Conservation (phyloP, 1,140 invertebrate genomes). For the Pygmarrhopalites habei region DNA sequence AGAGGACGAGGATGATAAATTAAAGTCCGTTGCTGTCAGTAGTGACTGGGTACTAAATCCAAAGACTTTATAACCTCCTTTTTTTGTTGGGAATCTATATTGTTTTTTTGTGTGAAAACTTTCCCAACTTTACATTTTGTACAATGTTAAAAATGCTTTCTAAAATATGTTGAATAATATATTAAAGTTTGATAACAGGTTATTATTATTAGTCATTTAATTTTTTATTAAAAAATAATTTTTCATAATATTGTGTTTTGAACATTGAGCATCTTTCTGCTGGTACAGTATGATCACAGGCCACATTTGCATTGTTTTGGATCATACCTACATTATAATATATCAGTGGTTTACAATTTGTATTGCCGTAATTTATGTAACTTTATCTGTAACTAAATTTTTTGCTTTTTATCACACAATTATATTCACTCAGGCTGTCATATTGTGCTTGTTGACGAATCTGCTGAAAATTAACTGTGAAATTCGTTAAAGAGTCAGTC, state of each 20-base stretch:
- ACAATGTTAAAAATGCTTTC: background rate
- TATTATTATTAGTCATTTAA: background rate
- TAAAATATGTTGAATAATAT: background rate
- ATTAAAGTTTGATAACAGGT: background rate
- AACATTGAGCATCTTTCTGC: too few relatives aligned
- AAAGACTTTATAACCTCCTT: background rate
- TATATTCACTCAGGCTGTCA: too few relatives aligned
- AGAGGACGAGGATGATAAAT: slow-evolving; percentile 20
- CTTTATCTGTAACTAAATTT: too few relatives aligned
- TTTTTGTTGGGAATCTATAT: background rate
- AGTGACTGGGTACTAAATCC: slow-evolving; percentile 29
- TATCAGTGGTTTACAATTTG: too few relatives aligned
- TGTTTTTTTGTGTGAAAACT: background rate
- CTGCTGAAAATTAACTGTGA: too few relatives aligned
- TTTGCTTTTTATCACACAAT: too few relatives aligned
- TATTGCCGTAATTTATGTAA: too few relatives aligned
- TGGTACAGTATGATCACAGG: too few relatives aligned
- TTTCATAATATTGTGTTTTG: background rate
- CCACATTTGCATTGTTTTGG: too few relatives aligned
- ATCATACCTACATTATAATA: too few relatives aligned
- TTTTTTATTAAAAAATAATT: background rate
- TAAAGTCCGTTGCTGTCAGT: slow-evolving; percentile 29
- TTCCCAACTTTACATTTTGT: background rate
- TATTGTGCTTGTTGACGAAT: too few relatives aligned
- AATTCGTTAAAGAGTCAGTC: too few relatives aligned